Evolutionary conservation across 1,140 invertebrate species (phyloP), one percentile per base, ranked within the genome.

Genomic region (Calosoma granatense): DNA sequence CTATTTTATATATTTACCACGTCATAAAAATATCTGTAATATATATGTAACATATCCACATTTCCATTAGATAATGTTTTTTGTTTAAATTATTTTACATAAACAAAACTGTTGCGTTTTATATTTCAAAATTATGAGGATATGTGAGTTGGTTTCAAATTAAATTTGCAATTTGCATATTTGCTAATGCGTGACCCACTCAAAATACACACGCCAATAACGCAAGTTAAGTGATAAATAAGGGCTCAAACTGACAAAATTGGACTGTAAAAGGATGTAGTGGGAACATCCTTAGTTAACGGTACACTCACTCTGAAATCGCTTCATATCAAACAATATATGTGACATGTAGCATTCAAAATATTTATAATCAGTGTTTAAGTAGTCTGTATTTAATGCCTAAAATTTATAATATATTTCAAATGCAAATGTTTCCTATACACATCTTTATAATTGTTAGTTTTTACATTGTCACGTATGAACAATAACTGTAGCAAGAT

Each of bases 171-270:
- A 36, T 36, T 36, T 9, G 26, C 26, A 36, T 36, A 36, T 36
- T 9, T 36, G 6, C n/a, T 6, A 9, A 36, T n/a, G n/a, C n/a
- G 26, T 36, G 6, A 36, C 26, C 26, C 26, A 36, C 26, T 9
- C 26, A 36, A 9, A 36, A n/a, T 36, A 36, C 6, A 36, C 26
- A 36, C 26, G 26, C n/a, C 26, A 36, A 36, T 36, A 36, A 36
- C 26, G n/a, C 26, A 36, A 9, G 41, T 47, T 47, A 47, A 47
- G 41, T 47, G 41, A 17, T 47, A 47, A 47, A 47, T 47, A 47
- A 47, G 41, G 41, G 41, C 41, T 17, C 41, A 47, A 47, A 47
- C 9, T 47, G 41, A 47, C 41, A 47, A 47, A 47, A 47, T 47
- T 47, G 15, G 15, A 11, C 41, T 17, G 41, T 17, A 17, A 47